Conservation (phyloP, 2,888 invertebrate species). For the Craniophora ligustri region DNA sequence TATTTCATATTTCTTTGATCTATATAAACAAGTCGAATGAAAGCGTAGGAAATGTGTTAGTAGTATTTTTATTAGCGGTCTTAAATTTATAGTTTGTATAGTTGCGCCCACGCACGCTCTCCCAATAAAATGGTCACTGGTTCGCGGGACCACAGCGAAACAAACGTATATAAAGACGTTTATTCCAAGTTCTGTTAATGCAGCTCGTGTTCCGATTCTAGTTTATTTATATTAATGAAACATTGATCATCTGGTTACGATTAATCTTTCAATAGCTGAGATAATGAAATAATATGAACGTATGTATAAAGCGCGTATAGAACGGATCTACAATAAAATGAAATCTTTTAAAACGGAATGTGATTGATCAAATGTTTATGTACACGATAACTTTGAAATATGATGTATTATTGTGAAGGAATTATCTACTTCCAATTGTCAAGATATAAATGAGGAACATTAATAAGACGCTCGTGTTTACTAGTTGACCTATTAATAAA, state of each 20-base stretch:
- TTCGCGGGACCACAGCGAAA: constrained; percentile 68
- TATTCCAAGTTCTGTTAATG: constrained; percentile 41
- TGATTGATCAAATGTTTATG: constrained; percentile 32
- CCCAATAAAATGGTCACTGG: constrained; percentile 75
- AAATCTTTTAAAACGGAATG: constrained; percentile 27
- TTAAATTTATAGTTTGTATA: constrained; percentile 83
- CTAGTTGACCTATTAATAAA: constrained; percentile 1
- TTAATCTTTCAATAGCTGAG: constrained; percentile 44
- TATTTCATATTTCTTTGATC: constrained; percentile 83
- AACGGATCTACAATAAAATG: constrained; percentile 6
- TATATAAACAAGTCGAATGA: constrained; percentile 85
- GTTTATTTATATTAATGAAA: constrained; percentile 45
- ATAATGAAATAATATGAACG: constrained; percentile 45
- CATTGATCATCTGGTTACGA: constrained; percentile 48
- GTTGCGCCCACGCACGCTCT: constrained; percentile 79
- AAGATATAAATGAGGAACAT: constrained; percentile 16
- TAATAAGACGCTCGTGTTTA: constrained; percentile 4
- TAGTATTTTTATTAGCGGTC: constrained; percentile 84
- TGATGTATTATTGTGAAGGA: constrained; percentile 17
- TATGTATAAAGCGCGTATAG: constrained; percentile 12
- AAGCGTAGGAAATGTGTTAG: constrained; percentile 86
- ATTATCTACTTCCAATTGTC: background rate
- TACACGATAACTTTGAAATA: constrained; percentile 21
- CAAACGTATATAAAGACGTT: constrained; percentile 67
- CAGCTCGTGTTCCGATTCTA: constrained; percentile 42